These are phyloP conservation scores for Rallus limicola DNA, from an alignment of 2,113 vertebrate genomes.

Conservation along the genomic window DNA sequence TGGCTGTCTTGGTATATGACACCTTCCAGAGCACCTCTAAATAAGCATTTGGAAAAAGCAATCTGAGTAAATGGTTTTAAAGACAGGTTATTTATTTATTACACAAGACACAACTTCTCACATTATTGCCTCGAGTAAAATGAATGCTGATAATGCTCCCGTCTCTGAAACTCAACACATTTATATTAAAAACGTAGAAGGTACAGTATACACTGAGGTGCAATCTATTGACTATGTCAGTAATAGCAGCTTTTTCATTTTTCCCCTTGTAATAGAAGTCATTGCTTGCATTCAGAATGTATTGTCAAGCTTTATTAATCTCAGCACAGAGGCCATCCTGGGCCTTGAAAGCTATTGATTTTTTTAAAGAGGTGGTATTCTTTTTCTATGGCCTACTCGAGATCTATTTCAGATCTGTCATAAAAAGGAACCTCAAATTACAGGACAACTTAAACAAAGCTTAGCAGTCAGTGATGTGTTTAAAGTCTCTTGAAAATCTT, in stretches of 20 bases:
- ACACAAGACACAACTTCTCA: slow-evolving; percentile 65
- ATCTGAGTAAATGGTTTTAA: slow-evolving; percentile 71
- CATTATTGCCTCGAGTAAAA: slow-evolving; percentile 70
- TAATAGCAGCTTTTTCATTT: slow-evolving; percentile 81
- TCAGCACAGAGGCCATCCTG: slow-evolving; percentile 72
- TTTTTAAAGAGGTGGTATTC: slow-evolving; percentile 65
- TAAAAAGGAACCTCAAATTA: slow-evolving; percentile 50
- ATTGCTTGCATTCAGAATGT: slow-evolving; percentile 75
- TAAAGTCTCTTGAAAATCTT: not conserved
- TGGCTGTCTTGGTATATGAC: not conserved
- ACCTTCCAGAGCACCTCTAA: slow-evolving; percentile 51
- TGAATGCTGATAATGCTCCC: slow-evolving; percentile 67
- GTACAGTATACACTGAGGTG: slow-evolving; percentile 72
- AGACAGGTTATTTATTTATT: slow-evolving; percentile 77
- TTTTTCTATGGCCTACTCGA: slow-evolving; percentile 52
- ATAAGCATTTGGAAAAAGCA: slow-evolving; percentile 71
- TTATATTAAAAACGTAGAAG: slow-evolving; percentile 83
- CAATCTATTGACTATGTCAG: slow-evolving; percentile 80
- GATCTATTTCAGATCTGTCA: slow-evolving; percentile 70
- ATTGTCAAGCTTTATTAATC: slow-evolving; percentile 83
- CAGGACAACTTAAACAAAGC: slow-evolving; percentile 55
- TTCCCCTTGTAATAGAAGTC: slow-evolving; percentile 79
- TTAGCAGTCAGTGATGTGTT: not conserved
- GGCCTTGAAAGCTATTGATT: slow-evolving; percentile 77
- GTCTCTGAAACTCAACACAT: slow-evolving; percentile 73